phyloP scores from a whole-genome alignment of 2,113 vertebrate genomes.

The Pseudopipra pipra region DNA sequence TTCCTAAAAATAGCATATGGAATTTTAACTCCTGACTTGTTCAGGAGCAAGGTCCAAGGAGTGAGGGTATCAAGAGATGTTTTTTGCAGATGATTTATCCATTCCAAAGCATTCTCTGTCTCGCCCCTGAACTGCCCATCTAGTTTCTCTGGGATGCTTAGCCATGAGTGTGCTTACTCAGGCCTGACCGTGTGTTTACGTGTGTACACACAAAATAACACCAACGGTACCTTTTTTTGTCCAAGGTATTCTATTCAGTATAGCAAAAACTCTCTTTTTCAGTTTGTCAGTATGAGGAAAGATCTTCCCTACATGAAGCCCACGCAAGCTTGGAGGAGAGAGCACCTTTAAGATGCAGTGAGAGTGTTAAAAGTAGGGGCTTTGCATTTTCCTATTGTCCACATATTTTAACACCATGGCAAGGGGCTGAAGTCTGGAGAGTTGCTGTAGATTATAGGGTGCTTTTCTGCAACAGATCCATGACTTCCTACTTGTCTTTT shows the following conservation, averaged over 20 bases:
- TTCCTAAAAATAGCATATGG: neutral
- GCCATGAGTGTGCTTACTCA: neutral
- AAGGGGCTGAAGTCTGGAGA: neutral
- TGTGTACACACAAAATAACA: fast-evolving
- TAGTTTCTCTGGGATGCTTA: neutral
- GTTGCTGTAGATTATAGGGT: neutral
- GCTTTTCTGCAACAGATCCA: neutral
- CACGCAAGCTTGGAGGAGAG: neutral
- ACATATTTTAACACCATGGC: fast-evolving
- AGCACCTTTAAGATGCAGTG: neutral
- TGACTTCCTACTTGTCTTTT: neutral
- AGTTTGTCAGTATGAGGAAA: neutral
- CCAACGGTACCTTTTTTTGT: neutral
- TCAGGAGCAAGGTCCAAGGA: neutral
- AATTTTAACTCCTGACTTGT: neutral
- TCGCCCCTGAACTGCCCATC: neutral
- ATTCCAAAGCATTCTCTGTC: neutral
- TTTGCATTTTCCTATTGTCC: neutral
- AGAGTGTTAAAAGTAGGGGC: neutral
- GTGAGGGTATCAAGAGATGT: neutral
- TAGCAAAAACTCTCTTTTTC: neutral
- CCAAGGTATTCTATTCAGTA: neutral
- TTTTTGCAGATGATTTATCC: neutral
- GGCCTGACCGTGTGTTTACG: neutral
- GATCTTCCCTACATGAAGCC: neutral